A percentile compares a stretch with the other conserved stretches of the same genome.
These are phyloP conservation scores for Myanophis thanlyinensis DNA, from an alignment of 2,113 vertebrate species.

Conservation along the genomic window DNA sequence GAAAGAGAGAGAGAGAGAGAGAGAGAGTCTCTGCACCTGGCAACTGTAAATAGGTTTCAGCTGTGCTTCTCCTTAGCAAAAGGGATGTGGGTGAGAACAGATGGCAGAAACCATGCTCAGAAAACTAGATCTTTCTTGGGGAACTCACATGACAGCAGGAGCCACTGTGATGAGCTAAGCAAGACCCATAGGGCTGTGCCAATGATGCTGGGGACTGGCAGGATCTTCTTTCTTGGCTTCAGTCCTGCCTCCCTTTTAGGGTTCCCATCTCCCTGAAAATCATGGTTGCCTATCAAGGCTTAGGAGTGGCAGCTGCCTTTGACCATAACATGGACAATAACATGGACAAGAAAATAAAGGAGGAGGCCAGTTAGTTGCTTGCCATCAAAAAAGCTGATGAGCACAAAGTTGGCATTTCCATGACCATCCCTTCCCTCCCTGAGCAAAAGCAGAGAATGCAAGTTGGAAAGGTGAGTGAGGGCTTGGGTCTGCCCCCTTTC, in stretches of 20 bases:
- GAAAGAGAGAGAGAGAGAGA: too few relatives aligned
- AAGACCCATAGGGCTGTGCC: neutral
- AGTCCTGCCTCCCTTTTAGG: neutral
- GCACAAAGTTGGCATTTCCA: neutral
- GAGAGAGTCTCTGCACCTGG: too few relatives aligned
- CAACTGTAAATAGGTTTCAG: neutral
- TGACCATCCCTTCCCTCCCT: too few relatives aligned
- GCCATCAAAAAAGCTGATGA: too few relatives aligned
- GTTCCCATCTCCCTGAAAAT: neutral
- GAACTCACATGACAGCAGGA: too few relatives aligned
- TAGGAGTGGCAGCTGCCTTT: neutral
- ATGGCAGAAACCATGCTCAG: neutral
- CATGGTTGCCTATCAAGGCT: neutral
- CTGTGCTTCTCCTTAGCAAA: neutral
- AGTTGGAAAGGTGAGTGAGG: too few relatives aligned
- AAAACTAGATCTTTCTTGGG: neutral
- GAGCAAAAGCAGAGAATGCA: too few relatives aligned
- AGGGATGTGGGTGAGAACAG: neutral
- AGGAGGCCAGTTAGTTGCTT: neutral
- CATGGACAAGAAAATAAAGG: neutral
- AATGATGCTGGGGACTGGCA: neutral
- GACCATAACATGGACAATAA: rapidly evolving
- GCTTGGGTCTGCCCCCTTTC: too few relatives aligned
- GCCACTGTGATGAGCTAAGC: neutral
- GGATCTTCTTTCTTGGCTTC: neutral